Evolutionary conservation across 1,140 invertebrate species (phyloP), one percentile per base, ranked within the genome.

Genomic region (Teleopsis dalmanni): DNA sequence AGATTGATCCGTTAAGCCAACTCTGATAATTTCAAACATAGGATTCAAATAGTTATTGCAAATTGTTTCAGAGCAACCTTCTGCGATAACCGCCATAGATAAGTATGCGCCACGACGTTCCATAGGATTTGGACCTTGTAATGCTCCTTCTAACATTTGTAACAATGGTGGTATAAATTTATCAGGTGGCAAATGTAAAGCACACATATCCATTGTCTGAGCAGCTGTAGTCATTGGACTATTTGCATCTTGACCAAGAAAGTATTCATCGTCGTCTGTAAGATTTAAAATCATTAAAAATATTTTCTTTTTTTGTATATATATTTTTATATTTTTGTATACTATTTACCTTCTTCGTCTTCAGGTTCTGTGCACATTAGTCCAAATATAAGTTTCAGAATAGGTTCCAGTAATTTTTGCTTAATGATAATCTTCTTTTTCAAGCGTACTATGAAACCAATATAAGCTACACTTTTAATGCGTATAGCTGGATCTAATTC

Each of bases 61-160:
- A 11, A 91, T 82, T 41, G 81, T 79, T 54, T 90, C 87, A 0
- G 85, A 76, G 70, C 87, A 91, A 1, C 88, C 88, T 72, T 91
- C 88, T 8, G 84, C 81, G 37, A 88, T 71, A 34, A 88, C 81
- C 26, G 85, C 87, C 57, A 91, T 74, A 13, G 82, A 73, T 13
- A 88, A 63, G 63, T 83, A 89, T 3, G 82, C 81, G 11, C 83
- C 87, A 59, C 83, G 84, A 45, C 83, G 78, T 0, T 72, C 72
- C 43, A 79, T 76, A 7, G 78, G 65, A 53, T 86, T 74, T 2
- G 53, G 37, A 13, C 76, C 76, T 50, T 76, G 70, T 16, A 88
- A 57, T 6, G 79, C 78, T 19, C 80, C 76, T 54, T 87, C 81
- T 10, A 85, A 70, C 36, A 79, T 68, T 33, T 71, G 67, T 48